Conservation (phyloP, 2,797 vertebrate genomes). For the Acipenser ruthenus region DNA sequence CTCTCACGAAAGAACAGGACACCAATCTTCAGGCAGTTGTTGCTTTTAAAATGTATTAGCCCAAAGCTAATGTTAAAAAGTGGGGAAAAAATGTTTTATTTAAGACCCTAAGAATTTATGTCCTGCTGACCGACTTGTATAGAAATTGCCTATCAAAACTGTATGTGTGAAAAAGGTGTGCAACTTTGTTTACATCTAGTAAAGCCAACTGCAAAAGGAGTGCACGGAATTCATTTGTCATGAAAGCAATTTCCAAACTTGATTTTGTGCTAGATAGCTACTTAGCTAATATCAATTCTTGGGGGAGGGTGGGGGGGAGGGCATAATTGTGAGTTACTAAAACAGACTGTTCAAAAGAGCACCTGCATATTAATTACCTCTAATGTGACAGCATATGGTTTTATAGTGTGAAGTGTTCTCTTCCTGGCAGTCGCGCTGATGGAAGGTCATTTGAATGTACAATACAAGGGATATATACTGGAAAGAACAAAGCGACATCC, state of each 20-base stretch:
- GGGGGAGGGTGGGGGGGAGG: conserved; percentile 21
- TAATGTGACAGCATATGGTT: conserved; percentile 54
- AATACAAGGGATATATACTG: not conserved
- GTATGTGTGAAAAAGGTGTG: no score
- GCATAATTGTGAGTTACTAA: conserved; percentile 24
- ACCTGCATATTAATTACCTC: conserved; percentile 63
- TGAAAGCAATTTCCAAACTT: conserved; percentile 43
- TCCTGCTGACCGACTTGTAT: no score
- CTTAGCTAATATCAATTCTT: conserved; percentile 34
- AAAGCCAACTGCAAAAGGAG: conserved; percentile 10
- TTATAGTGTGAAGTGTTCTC: conserved; percentile 5
- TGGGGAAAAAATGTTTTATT: no score
- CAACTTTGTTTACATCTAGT: no score
- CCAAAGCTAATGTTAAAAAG: no score
- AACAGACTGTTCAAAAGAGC: conserved; percentile 39
- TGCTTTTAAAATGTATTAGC: no score
- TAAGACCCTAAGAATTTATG: no score
- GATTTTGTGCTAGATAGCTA: conserved; percentile 46
- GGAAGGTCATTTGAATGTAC: not conserved
- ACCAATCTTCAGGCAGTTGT: no score
- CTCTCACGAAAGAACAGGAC: no score
- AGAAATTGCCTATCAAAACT: no score
- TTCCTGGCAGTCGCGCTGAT: not conserved
- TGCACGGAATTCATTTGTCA: conserved; percentile 32
- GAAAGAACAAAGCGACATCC: no score